Conservation (phyloP, 2,888 invertebrate species). For the Mythimna pallens region DNA sequence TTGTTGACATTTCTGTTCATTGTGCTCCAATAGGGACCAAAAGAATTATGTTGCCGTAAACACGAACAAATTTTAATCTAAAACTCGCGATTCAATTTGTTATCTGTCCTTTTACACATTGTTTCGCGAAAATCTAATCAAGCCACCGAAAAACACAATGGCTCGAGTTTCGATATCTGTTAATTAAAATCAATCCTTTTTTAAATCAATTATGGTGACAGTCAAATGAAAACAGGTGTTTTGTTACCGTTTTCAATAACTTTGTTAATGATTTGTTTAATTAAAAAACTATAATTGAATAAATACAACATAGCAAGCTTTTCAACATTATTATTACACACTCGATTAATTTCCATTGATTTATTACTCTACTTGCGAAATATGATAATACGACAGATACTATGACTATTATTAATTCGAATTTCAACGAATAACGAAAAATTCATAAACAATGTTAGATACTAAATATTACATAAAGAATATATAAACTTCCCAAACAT, state of each 20-base stretch:
- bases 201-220: slow-evolving; percentile 71
- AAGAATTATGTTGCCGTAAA: slow-evolving; percentile 73
- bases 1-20: slow-evolving; percentile 63
- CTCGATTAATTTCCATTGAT: neutral
- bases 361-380: neutral
- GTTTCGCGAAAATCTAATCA: slow-evolving; percentile 86
- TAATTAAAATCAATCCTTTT: slow-evolving; percentile 87
- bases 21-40: slow-evolving; percentile 63
- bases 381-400: neutral
- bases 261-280: neutral
- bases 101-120: slow-evolving; percentile 85
- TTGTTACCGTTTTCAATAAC: slow-evolving; percentile 27
- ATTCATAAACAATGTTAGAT: too few species aligned
- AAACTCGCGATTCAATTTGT: slow-evolving; percentile 83
- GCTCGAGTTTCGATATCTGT: slow-evolving; percentile 82
- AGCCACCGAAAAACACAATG: slow-evolving; percentile 83
- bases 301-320: neutral
- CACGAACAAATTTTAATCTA: slow-evolving; percentile 80
- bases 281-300: neutral
- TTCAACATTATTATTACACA: neutral
- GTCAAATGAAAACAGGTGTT: slow-evolving; percentile 57
- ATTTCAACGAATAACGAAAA: neutral
- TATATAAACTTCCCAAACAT: neutral
- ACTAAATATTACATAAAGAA: neutral
- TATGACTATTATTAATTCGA: neutral